Conservation (phyloP, 2,888 invertebrate genomes). For the Rapana venosa region DNA sequence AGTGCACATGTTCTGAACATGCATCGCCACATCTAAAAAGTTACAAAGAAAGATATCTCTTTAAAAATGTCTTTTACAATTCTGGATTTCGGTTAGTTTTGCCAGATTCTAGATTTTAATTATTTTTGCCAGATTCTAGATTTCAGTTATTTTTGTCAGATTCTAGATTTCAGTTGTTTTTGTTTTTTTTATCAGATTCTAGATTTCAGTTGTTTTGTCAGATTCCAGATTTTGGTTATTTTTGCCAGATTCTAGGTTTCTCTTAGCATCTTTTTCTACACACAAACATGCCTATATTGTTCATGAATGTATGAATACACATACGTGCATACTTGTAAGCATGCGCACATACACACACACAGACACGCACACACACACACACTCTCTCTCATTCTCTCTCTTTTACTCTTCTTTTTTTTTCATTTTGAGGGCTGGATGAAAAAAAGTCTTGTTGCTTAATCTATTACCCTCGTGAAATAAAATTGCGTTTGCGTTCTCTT, state of each 20-base stretch:
- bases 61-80: no score
- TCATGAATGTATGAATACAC: not conserved
- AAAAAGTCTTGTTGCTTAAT: no score
- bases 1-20: no score
- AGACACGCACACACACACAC: no score
- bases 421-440: not conserved
- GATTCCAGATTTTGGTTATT: not conserved
- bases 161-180: not conserved
- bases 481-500: no score
- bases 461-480: no score
- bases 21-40: no score
- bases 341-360: not conserved
- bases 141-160: not conserved
- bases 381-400: not conserved
- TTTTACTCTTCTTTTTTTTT: not conserved
- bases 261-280: not conserved
- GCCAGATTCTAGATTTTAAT: not conserved
- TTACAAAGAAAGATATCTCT: no score
- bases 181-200: not conserved
- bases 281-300: not conserved
- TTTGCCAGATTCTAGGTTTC: not conserved
- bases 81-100: not conserved
- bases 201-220: not conserved
- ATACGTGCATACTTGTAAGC: not conserved
- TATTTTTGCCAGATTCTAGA: not conserved